Base-by-base conservation (phyloP, 2,888 invertebrate species). In the Meiosimyza platycephala region DNA sequence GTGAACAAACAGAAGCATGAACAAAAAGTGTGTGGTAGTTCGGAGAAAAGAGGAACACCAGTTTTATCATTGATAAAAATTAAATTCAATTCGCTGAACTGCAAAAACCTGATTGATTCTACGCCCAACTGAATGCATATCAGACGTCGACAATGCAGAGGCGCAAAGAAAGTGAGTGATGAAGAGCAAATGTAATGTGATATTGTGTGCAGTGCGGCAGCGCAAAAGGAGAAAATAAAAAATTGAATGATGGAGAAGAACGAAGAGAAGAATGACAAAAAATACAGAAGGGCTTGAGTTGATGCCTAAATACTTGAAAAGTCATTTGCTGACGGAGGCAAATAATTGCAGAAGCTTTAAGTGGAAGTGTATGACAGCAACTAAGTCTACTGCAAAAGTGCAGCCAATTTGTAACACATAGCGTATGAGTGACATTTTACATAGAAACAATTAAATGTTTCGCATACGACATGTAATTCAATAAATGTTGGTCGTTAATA, bases 51-150 rank as follows among this genome's bases (percentile, higher is more conserved):
- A 9, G 40, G 9, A 40, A 9, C 9, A 40, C 13, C 22, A 50
- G 50, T 59, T 68, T 68, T 11, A 28, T 59, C 68, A 59, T 68
- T 59, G 33, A 68, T 68, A 68, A 59, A 59, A 68, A 68, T 68
- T 68, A 28, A 50, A 22, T 59, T 68, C 59, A 28, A 68, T 68
- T 68, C 68, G 48, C 47, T 59, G 68, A 68, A 68, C 68, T 59
- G 68, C 63, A 68, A 59, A 68, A 59, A 33, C 22, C 50, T 55
- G 48, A 47, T 13, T 67, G 6, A 40, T 9, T 40, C 40, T 40
- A 9, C 9, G 40, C 6, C 9, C 6, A 40, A 40, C 40, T 40
- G 40, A 40, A 40, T 4, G 40, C 40, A 40, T 40, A 7, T 2
- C 40, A 40, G 4, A 9, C 9, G 40, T 40, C 40, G 40, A 40